phyloP scores from a whole-genome alignment of 2,797 vertebrate species.

The Neosilurus hyrtlii region DNA sequence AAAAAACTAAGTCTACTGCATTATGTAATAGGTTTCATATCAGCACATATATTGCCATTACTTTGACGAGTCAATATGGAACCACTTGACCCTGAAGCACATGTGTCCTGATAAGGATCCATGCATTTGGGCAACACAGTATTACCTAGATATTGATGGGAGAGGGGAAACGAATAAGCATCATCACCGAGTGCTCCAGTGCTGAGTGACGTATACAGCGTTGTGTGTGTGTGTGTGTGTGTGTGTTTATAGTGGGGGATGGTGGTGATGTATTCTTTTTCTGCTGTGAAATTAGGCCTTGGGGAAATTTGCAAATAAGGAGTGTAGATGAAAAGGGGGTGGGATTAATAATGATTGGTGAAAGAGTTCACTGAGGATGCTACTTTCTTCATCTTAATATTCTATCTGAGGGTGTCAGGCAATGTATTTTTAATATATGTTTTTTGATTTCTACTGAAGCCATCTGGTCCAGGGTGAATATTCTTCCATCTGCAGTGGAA shows the following conservation, averaged over 20 bases:
- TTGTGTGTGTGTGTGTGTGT: not conserved
- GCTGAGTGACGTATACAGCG: not conserved
- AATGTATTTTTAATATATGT: constrained; percentile 14
- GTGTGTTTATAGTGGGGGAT: constrained; percentile 7
- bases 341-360: constrained; percentile 21
- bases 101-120: constrained; percentile 5
- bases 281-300: constrained; percentile 33
- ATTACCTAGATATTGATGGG: constrained; percentile 9
- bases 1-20: not conserved
- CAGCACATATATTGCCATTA: not conserved
- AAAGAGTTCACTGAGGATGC: not conserved
- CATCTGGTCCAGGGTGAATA: constrained; percentile 21
- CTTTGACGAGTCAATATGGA: not conserved
- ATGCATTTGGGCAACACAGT: constrained; percentile 21
- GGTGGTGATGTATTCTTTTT: not conserved
- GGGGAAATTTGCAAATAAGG: constrained; percentile 17
- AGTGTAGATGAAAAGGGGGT: constrained; percentile 9
- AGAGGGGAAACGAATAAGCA: constrained; percentile 31
- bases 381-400: not conserved
- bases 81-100: constrained; percentile 22
- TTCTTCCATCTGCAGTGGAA: constrained; percentile 19
- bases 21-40: not conserved
- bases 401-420: constrained; percentile 7
- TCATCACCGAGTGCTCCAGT: constrained; percentile 23
- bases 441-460: constrained; percentile 11